Evolutionary conservation across 1,140 invertebrate species (phyloP), one percentile per base, ranked within the genome.

Genomic region (Odontomachus brunneus): DNA sequence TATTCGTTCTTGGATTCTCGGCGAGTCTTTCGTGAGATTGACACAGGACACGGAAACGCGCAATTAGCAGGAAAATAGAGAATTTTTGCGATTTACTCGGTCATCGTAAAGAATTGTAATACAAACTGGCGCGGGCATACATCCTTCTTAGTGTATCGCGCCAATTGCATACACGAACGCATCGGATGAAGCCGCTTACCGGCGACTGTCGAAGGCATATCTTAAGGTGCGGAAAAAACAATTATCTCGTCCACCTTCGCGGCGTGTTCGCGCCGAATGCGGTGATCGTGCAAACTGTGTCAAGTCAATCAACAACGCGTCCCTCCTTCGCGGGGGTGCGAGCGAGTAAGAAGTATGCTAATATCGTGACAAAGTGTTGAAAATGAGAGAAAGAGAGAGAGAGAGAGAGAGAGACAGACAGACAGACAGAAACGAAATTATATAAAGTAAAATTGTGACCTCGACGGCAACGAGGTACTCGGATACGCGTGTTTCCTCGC

Each of bases 381-480:
- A 9, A 29, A n/a, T 5, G 3, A 44, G 38, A 44, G 4, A 44
- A 11, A 44, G 9, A 11, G 38, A 33, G 29, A 11, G 17, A 48
- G 29, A 33, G 29, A 33, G 29, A 33, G 17, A 48, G 24, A 44
- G 38, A 44, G 38, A 44, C 3, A 44, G 38, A 44, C 0, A 11
- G 38, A 11, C 3, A 11, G 17, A 48, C 1, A n/a, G 29, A 12
- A 17, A 57, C 29, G 51, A 19, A 44, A 80, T 57, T 80, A 65
- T 33, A 57, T 22, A 48, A 80, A 80, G 75, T 57, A 57, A 69
- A 80, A 80, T 69, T 69, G 3, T 78, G 55, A 78, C 57, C n/a
- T 80, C 22, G n/a, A 11, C 49, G 38, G 24, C 24, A 80, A 59
- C 14, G 65, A 48, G 24, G 57, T 44, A 78, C 17, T 26, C 22